Conservation (phyloP, 2,113 vertebrate species). For the Brienomyrus longianalis region DNA sequence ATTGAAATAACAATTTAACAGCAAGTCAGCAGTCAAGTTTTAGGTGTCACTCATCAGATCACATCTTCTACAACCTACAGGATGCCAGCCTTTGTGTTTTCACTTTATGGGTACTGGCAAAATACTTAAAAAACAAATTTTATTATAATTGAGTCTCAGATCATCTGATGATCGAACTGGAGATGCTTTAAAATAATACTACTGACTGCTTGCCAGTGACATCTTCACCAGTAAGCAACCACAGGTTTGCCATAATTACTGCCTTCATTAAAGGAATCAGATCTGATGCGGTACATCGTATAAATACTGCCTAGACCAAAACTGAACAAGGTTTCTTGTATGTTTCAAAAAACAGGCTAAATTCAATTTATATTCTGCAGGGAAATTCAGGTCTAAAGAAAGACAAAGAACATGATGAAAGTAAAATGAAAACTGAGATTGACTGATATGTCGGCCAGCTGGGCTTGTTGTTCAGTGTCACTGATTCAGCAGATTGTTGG, state of each 20-base stretch:
- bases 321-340: background rate
- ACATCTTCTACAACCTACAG: background rate
- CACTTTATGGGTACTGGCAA: background rate
- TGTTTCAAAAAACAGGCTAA: background rate
- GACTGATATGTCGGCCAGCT: background rate
- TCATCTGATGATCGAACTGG: background rate
- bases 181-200: background rate
- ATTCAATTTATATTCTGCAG: constrained; percentile 1
- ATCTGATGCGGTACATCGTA: background rate
- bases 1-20: background rate
- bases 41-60: background rate
- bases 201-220: background rate
- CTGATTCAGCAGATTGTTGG: constrained; percentile 16
- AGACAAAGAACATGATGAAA: background rate
- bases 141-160: background rate
- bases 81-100: background rate
- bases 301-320: background rate
- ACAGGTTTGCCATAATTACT: background rate
- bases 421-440: constrained; percentile 6
- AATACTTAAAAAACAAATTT: background rate
- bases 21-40: background rate
- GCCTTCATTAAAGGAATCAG: background rate
- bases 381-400: constrained; percentile 3
- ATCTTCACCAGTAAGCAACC: background rate
- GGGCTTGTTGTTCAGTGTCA: constrained; percentile 8